Base-by-base conservation (phyloP, 92 coral and sea anemone species). In the Zoanthus gigantus region DNA sequence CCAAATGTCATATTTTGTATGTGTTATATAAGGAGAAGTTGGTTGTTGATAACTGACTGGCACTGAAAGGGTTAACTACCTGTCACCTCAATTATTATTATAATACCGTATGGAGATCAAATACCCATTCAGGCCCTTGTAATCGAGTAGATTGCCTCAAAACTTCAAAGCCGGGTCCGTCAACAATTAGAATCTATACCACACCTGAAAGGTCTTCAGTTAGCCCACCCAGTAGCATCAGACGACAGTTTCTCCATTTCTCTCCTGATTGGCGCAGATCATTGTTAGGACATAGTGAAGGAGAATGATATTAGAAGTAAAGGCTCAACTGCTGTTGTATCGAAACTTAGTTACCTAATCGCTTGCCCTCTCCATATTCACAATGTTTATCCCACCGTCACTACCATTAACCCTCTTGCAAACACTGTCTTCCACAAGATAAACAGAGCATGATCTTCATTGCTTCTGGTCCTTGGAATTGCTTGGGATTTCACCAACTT, bases 391-490 rank as follows among this genome's bases (percentile, higher is more conserved):
- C 44, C 82, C 73, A 7, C 86, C 32, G 65, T 29, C 31, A 84
- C 71, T 89, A 18, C 32, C 71, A 72, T 82, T 54, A 87, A 87
- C 80, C 42, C 54, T 91, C 71, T 77, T 82, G 45, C 86, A 82
- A 12, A 72, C 85, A 23, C 45, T 91, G 47, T 31, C 87, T 47
- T 73, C 83, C 66, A 85, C 83, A 75, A 47, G 47, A 53, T 65
- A 65, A 48, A 67, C 45, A 44, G 90, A 86, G 44, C 65, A 32
- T 71, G 84, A 90, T 72, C 87, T 90, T 61, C 81, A 86, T 46
- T 88, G 74, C 17, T 90, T 90, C 81, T 90, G 93, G 93, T 78
- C 93, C 47, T 44, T 90, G 66, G 93, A 90, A 67, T 86, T 90
- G 8, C 17, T 86, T 6, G 93, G 93, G 28, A 90, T 90, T 66